Conservation (phyloP, 2,113 vertebrate species). For the Sylvicapra grimmia region DNA sequence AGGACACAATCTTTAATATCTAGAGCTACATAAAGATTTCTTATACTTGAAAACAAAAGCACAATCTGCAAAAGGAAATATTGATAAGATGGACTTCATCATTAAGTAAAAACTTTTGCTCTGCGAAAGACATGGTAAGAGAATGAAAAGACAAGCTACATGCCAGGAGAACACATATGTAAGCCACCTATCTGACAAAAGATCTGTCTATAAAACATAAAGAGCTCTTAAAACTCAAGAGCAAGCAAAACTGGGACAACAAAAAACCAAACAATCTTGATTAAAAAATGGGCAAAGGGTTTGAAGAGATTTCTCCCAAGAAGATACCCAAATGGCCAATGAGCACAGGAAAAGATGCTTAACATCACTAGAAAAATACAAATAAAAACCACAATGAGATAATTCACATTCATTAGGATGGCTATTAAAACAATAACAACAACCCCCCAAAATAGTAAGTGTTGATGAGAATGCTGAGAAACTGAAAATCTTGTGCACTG, state of each 20-base stretch:
- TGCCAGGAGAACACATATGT: neutral
- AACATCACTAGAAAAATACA: neutral
- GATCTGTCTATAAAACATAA: neutral
- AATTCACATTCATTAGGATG: neutral
- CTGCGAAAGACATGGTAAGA: neutral
- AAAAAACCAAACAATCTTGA: neutral
- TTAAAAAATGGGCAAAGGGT: neutral
- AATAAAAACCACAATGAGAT: neutral
- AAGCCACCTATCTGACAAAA: neutral
- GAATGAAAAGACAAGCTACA: neutral
- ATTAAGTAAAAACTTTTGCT: neutral
- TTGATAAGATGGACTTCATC: neutral
- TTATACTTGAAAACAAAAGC: neutral
- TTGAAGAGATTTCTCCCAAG: neutral
- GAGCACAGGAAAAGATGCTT: neutral
- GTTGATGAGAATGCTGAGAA: neutral
- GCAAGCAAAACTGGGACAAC: neutral
- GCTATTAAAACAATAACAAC: neutral
- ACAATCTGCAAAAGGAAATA: neutral
- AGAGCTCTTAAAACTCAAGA: neutral
- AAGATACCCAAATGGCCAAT: neutral
- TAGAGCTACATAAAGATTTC: neutral
- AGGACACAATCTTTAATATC: neutral
- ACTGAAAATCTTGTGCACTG: neutral
- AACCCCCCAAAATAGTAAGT: neutral